Evolutionary conservation across 2,888 invertebrate species (phyloP), one percentile per base, ranked within the genome.

Genomic region (Drosophila ezoana): DNA sequence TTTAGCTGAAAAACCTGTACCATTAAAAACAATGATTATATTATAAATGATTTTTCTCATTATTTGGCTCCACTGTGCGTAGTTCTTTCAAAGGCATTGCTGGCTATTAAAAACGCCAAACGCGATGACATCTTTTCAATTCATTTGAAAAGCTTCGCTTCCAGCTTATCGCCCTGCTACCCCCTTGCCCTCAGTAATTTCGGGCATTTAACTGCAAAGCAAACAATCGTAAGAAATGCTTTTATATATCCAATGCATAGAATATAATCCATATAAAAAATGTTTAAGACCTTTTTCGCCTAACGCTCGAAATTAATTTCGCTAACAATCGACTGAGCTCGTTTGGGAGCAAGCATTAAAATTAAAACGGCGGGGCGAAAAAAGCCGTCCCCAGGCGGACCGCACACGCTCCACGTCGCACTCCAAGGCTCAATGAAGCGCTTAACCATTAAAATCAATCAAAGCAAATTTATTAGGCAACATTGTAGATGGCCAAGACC

Each of bases 401-500:
- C 49, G 58, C 78, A 72, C 83, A 80, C 86, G 76, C 71, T 62
- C 74, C 59, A 38, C 20, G 63, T 10, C 47, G 23, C 62, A 79
- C 88, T 86, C 72, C 76, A 82, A 76, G 77, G 85, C 87, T 79
- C 90, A 90, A 90, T 90, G 90, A 82, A 80, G 89, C 90, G 90
- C 87, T 88, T 86, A 81, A 87, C 83, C 90, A 90, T 90, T 90
- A 90, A 90, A 90, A 90, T 90, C 90, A 90, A 90, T 90, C 90
- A 90, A 90, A 86, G 81, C 75, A 88, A 80, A 89, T 90, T 90
- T 90, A 90, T 90, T 81, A 79, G 84, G 77, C 79, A 86, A 90
- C 90, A 90, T 87, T 90, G 90, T 90, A 70, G 80, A 72, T 51
- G 58, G 47, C 47, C 69, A 48, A 47, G 20, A 73, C 61, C 64